Evolutionary conservation across 2,888 invertebrate species (phyloP).

Genomic region (Pristionchus japonicus): DNA sequence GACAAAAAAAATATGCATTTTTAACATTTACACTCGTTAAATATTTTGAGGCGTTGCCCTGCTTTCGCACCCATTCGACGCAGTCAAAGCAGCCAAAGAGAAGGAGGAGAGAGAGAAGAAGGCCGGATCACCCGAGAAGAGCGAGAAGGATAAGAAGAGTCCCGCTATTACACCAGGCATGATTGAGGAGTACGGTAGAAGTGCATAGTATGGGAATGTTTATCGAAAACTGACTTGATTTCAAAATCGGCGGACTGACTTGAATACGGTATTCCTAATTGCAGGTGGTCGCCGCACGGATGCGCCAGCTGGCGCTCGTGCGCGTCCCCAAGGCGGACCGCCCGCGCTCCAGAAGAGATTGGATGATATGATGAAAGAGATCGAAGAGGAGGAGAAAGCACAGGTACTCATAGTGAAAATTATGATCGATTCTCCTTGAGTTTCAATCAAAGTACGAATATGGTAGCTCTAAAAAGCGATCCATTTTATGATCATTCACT

Average conservation of each 20-base stretch:
- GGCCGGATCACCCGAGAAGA: conserved; percentile 27
- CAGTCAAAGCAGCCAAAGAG: conserved; percentile 63
- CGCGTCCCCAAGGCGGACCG: background rate
- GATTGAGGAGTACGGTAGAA: background rate
- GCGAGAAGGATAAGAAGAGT: conserved; percentile 53
- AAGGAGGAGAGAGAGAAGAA: conserved; percentile 48
- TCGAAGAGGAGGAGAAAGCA: conserved; percentile 86
- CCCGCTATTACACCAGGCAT: background rate
- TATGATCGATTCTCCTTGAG: too few relatives aligned
- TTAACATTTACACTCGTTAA: too few relatives aligned
- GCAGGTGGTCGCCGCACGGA: conserved; percentile 44
- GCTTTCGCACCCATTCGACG: conserved; percentile 72
- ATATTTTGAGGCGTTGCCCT: conserved; percentile 70
- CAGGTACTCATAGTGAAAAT: conserved; percentile 29
- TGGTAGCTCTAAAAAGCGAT: background rate
- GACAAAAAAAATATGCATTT: too few relatives aligned
- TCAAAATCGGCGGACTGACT: background rate
- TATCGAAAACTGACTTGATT: background rate
- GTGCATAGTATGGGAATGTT: background rate
- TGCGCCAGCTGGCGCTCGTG: conserved; percentile 46
- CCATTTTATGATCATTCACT: too few relatives aligned
- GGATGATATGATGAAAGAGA: conserved; percentile 83
- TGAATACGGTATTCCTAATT: background rate
- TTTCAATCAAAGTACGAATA: too few relatives aligned
- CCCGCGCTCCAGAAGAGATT: conserved; percentile 78